A percentile compares a stretch with the other conserved stretches of the same genome.
phyloP scores from a whole-genome alignment of 2,113 vertebrate genomes.

The Amazona vittata region DNA sequence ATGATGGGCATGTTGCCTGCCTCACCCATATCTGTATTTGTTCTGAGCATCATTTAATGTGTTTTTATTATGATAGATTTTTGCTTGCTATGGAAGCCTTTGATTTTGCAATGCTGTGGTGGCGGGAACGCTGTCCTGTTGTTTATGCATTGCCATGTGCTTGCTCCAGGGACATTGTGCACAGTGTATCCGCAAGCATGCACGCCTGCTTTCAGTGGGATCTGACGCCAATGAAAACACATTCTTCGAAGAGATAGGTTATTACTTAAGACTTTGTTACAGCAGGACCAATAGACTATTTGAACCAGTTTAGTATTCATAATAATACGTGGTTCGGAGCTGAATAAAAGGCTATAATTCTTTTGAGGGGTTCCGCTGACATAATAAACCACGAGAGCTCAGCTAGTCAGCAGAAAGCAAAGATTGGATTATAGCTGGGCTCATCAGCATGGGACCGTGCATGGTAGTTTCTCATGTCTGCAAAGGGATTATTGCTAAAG shows the following conservation, averaged over 20 bases:
- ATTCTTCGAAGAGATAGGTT: constrained; percentile 72
- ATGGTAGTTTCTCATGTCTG: constrained; percentile 36
- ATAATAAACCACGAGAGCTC: constrained; percentile 74
- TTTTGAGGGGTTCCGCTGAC: constrained; percentile 78
- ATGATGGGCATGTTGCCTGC: neutral
- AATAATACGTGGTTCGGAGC: constrained; percentile 73
- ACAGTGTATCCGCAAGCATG: neutral
- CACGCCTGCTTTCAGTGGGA: neutral
- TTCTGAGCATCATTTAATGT: neutral
- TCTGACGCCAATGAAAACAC: constrained; percentile 54
- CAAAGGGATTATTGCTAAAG: constrained; percentile 19
- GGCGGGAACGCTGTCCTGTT: neutral
- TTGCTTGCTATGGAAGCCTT: neutral
- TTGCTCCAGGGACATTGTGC: neutral
- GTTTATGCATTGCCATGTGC: constrained; percentile 1
- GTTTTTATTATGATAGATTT: neutral
- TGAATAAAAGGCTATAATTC: constrained; percentile 79
- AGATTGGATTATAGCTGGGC: constrained; percentile 61
- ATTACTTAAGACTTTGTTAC: constrained; percentile 67
- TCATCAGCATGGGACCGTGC: constrained; percentile 28
- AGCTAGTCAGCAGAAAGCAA: constrained; percentile 73
- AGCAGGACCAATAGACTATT: constrained; percentile 57
- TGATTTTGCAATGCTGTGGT: neutral
- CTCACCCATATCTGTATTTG: neutral
- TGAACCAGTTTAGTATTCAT: constrained; percentile 65